phyloP scores from a whole-genome alignment of 2,888 invertebrate genomes.

The Athalia rosae region DNA sequence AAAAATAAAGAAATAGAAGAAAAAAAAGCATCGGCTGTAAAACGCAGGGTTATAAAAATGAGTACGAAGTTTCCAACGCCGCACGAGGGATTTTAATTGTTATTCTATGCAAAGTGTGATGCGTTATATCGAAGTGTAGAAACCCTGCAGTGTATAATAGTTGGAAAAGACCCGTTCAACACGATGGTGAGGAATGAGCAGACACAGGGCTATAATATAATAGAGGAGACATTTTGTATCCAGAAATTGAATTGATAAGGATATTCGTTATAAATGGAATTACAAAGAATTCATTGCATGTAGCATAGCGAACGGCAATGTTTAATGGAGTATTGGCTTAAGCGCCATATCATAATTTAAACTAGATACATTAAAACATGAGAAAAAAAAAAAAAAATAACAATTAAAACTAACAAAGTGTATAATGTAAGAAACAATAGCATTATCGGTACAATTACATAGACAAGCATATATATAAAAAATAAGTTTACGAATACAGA shows the following conservation, averaged over 20 bases:
- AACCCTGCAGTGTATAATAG: background rate
- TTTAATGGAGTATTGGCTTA: slow-evolving; percentile 37
- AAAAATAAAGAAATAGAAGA: too few species aligned
- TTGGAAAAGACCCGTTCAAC: background rate
- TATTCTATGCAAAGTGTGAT: too few species aligned
- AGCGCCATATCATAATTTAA: slow-evolving; percentile 40
- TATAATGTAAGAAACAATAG: slow-evolving; percentile 44
- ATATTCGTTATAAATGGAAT: slow-evolving; percentile 19
- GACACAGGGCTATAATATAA: slow-evolving; percentile 12
- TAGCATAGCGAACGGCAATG: slow-evolving; percentile 37
- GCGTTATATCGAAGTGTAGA: too few species aligned
- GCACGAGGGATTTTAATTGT: too few species aligned
- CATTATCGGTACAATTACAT: slow-evolving; percentile 47
- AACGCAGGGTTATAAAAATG: too few species aligned
- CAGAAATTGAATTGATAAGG: slow-evolving; percentile 11
- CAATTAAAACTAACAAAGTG: slow-evolving; percentile 49
- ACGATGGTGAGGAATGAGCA: background rate
- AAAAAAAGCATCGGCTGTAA: too few species aligned
- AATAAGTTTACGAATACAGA: slow-evolving; percentile 43
- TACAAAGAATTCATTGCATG: slow-evolving; percentile 26
- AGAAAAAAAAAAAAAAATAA: slow-evolving; percentile 53
- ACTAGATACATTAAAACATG: slow-evolving; percentile 50
- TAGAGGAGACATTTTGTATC: background rate
- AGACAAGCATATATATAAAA: slow-evolving; percentile 40
- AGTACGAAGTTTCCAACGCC: too few species aligned